A percentile compares a stretch with the other conserved stretches of the same genome.
phyloP scores from a whole-genome alignment of 2,888 invertebrate genomes.

The Spilosoma lubricipeda region DNA sequence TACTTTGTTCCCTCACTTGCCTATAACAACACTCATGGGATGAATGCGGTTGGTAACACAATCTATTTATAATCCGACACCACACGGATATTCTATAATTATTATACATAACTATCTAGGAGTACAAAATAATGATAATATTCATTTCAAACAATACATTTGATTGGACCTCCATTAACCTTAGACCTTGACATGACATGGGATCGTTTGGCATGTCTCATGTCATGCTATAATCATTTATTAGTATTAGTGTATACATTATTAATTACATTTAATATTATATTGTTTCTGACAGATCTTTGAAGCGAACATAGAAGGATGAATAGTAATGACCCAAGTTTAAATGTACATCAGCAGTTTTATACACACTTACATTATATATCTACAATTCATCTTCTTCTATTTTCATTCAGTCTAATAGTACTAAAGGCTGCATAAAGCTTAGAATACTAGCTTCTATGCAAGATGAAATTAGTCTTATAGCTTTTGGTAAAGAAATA shows the following conservation, averaged over 20 bases:
- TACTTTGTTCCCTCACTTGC: no score
- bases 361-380: not conserved
- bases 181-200: slow-evolving; percentile 4
- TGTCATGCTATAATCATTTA: not conserved
- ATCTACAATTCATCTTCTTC: no score
- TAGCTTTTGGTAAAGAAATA: no score
- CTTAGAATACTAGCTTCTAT: no score
- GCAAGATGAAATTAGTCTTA: no score
- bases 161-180: not conserved
- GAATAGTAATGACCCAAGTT: not conserved
- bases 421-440: no score
- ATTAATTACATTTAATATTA: not conserved
- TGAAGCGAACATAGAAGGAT: not conserved
- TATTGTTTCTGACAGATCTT: slow-evolving; percentile 6
- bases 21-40: not conserved
- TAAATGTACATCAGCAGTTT: not conserved
- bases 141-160: not conserved
- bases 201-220: not conserved
- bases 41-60: no score
- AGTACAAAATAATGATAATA: not conserved
- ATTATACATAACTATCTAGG: no score
- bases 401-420: no score
- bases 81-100: no score
- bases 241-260: slow-evolving; percentile 4
- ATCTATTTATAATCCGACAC: no score